phyloP scores from a whole-genome alignment of 1,140 invertebrate genomes.

The Globodera ellingtonae region DNA sequence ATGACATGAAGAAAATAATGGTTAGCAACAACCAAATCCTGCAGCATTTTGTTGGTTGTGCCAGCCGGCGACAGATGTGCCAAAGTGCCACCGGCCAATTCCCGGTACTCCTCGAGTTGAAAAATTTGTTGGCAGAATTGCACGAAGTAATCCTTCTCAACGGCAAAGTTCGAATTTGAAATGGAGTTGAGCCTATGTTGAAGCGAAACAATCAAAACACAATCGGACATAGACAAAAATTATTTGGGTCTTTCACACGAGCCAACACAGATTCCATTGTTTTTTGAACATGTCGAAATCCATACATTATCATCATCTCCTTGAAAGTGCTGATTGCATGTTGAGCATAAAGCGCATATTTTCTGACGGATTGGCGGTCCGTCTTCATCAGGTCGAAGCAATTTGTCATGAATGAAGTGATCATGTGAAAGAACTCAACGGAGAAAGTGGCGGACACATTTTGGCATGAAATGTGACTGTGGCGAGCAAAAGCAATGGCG shows the following conservation, averaged over 20 bases:
- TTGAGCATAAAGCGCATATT: conserved; percentile 39
- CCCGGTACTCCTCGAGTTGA: conserved; percentile 44
- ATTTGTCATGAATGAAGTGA: conserved; percentile 26
- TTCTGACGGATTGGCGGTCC: conserved; percentile 28
- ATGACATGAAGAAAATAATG: conserved; percentile 48
- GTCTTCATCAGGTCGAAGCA: conserved; percentile 42
- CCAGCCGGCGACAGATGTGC: conserved; percentile 34
- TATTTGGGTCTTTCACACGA: neutral
- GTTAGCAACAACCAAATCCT: conserved; percentile 49
- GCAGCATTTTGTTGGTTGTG: conserved; percentile 39
- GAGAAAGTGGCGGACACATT: conserved; percentile 36
- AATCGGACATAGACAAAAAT: neutral
- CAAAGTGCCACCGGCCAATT: conserved; percentile 26
- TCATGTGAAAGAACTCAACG: conserved; percentile 39
- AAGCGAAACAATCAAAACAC: too few species aligned
- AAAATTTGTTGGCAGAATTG: conserved; percentile 40
- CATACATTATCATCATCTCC: conserved; percentile 43
- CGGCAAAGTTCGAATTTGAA: conserved; percentile 19
- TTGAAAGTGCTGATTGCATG: conserved; percentile 39
- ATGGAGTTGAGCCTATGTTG: conserved; percentile 30
- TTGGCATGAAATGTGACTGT: conserved; percentile 27
- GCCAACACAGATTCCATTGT: neutral
- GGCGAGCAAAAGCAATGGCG: conserved; percentile 37
- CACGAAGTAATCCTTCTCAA: conserved; percentile 33
- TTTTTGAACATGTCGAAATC: neutral